phyloP scores from a whole-genome alignment of 37 sponge, comb jelly and placozoan species.

The Haliclona indistincta region DNA sequence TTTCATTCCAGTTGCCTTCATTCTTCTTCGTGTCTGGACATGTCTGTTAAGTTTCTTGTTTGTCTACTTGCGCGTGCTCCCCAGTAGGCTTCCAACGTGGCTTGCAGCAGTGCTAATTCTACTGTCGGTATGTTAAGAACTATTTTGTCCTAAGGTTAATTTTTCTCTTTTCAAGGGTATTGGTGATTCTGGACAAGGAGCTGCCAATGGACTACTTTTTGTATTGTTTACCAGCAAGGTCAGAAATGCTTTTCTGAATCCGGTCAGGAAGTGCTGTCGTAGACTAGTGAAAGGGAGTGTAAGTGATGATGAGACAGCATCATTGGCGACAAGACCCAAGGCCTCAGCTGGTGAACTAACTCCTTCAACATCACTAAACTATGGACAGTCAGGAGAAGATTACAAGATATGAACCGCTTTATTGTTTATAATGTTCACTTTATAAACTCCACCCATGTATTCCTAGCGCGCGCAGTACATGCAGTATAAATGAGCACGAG shows the following conservation, averaged over 20 bases:
- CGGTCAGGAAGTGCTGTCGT: background rate
- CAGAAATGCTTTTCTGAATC: conserved; percentile 14
- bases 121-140: background rate
- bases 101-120: background rate
- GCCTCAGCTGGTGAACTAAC: too few species aligned
- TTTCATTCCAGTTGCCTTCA: conserved; percentile 55
- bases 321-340: too few species aligned
- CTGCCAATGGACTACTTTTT: conserved; percentile 58
- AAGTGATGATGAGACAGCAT: background rate
- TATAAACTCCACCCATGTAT: too few species aligned
- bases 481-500: too few species aligned
- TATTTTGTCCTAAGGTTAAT: background rate
- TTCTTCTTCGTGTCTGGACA: conserved; percentile 60
- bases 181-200: conserved; percentile 67
- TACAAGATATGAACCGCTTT: too few species aligned
- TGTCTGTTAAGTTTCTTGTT: conserved; percentile 6
- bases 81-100: background rate
- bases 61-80: background rate
- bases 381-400: too few species aligned
- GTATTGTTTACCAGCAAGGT: conserved; percentile 47
- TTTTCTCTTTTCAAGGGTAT: conserved; percentile 41
- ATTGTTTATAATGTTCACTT: too few species aligned
- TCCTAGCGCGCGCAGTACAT: too few species aligned
- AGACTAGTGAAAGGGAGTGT: background rate
- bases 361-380: too few species aligned